Percentiles rank a stretch among this genome's conserved stretches.
phyloP scores from a whole-genome alignment of 2,797 vertebrate species.

The Okamejei kenojei region DNA sequence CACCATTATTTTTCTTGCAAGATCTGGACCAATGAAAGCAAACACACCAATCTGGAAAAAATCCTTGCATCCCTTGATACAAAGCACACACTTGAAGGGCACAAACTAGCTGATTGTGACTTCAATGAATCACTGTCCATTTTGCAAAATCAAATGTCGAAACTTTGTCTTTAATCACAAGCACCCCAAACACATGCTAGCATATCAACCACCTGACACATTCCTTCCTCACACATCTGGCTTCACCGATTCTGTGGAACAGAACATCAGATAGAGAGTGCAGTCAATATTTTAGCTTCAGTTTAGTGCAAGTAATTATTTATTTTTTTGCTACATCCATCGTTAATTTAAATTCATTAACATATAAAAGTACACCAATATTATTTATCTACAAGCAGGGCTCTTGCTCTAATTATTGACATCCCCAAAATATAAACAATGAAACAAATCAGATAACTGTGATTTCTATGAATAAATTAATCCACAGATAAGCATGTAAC shows the following conservation, averaged over 20 bases:
- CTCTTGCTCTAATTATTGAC: not conserved
- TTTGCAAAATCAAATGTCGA: not conserved
- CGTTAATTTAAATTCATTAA: not conserved
- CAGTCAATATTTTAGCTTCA: too few relatives aligned
- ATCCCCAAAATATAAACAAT: not conserved
- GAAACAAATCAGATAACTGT: not conserved
- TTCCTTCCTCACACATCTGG: too few relatives aligned
- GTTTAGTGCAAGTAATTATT: too few relatives aligned
- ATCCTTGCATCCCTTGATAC: not conserved
- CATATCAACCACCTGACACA: too few relatives aligned
- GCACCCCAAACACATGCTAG: too few relatives aligned
- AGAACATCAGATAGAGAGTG: too few relatives aligned
- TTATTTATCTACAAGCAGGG: not conserved
- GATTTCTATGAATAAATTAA: not conserved
- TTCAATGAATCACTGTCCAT: not conserved
- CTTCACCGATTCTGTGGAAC: too few relatives aligned
- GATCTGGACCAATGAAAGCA: not conserved
- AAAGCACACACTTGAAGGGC: not conserved
- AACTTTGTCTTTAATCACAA: too few relatives aligned
- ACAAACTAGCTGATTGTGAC: not conserved
- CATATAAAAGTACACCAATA: not conserved
- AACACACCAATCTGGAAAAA: not conserved
- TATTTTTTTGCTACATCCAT: too few relatives aligned
- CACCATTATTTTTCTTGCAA: not conserved
- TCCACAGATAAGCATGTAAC: not conserved